Percentiles rank a stretch among this genome's conserved stretches.
Evolutionary conservation across 2,888 invertebrate species (phyloP).

Genomic region (Tenthredo mesomela): DNA sequence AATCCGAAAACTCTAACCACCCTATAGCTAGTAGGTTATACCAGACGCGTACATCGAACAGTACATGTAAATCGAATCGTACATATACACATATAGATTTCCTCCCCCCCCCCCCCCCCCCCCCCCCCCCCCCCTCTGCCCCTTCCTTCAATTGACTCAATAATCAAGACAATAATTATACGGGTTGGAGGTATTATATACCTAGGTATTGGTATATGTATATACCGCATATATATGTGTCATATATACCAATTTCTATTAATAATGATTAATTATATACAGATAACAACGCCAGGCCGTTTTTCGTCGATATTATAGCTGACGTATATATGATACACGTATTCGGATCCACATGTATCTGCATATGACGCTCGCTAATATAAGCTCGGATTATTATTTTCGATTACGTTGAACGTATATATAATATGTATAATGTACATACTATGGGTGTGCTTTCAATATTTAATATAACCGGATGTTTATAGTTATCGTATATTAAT

Average conservation of each 20-base stretch:
- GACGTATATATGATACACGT: background rate
- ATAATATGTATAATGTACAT: too few relatives aligned
- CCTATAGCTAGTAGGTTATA: background rate
- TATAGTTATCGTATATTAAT: background rate
- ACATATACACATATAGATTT: background rate
- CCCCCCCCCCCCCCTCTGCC: too few relatives aligned
- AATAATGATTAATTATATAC: conserved; percentile 42
- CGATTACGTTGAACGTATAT: background rate
- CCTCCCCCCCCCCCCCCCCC: too few relatives aligned
- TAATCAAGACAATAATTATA: conserved; percentile 41
- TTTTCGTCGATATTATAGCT: conserved; percentile 18
- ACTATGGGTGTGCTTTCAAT: background rate
- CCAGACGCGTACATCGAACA: background rate
- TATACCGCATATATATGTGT: background rate
- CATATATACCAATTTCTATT: conserved; percentile 37
- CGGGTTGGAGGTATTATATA: background rate
- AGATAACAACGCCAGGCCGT: conserved; percentile 1
- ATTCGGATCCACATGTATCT: background rate
- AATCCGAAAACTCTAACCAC: background rate
- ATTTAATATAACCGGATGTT: background rate
- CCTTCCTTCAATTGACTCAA: conserved; percentile 3
- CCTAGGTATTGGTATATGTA: too few relatives aligned
- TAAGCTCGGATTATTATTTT: conserved; percentile 7
- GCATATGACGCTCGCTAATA: background rate
- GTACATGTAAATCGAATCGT: background rate